A percentile compares a stretch with the other conserved stretches of the same genome.
Evolutionary conservation across 1,140 invertebrate species (phyloP).

Genomic region (Pogonomyrmex californicus): DNA sequence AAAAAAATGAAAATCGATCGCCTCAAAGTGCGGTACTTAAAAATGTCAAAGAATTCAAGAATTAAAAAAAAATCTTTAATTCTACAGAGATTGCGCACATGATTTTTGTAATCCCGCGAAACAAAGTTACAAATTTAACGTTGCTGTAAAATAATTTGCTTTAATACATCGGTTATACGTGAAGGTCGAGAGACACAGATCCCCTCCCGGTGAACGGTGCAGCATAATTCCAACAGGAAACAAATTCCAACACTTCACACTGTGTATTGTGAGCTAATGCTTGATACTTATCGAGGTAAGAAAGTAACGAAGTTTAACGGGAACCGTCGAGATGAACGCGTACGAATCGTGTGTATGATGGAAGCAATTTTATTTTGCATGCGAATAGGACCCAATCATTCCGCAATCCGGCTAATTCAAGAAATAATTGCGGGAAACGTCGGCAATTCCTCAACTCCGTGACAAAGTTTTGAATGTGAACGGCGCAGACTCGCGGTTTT

Average conservation of each 20-base stretch:
- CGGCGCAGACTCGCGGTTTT: constrained; percentile 69
- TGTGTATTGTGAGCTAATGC: constrained; percentile 37
- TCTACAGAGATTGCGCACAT: neutral
- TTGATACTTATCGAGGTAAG: constrained; percentile 50
- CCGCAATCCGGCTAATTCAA: constrained; percentile 55
- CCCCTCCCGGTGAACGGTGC: neutral
- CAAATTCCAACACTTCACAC: constrained; percentile 33
- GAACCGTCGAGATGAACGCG: constrained; percentile 22
- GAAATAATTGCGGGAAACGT: constrained; percentile 61
- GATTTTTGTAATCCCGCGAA: constrained; percentile 4
- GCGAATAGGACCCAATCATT: constrained; percentile 52
- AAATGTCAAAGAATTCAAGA: neutral
- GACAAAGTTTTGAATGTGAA: constrained; percentile 47
- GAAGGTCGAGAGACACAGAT: constrained; percentile 34
- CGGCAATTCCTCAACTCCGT: constrained; percentile 40
- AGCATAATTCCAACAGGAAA: constrained; percentile 45
- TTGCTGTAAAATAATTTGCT: constrained; percentile 13
- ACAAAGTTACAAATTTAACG: constrained; percentile 31
- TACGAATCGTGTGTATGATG: constrained; percentile 39
- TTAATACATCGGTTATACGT: constrained; percentile 31
- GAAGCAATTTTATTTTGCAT: constrained; percentile 55
- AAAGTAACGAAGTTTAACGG: constrained; percentile 59
- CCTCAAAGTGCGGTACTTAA: neutral
- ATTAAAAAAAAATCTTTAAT: neutral
- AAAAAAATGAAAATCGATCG: neutral